Conservation (phyloP, 2,888 invertebrate genomes). For the Ophion obscuratus region DNA sequence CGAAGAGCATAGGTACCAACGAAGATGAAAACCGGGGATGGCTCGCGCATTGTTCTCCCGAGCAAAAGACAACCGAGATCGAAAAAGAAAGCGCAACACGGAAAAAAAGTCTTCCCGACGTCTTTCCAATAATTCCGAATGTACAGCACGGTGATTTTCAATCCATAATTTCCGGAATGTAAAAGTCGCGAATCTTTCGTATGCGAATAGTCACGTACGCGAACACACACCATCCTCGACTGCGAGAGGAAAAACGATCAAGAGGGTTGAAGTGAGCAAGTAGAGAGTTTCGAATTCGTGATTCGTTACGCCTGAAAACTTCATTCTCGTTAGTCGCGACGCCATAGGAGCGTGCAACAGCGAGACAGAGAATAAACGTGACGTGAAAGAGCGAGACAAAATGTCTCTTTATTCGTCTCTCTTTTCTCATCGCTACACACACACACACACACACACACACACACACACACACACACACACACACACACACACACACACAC, state of each 20-base stretch:
- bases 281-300: conserved; percentile 52
- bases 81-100: neutral
- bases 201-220: neutral
- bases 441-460: too few species aligned
- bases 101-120: conserved; percentile 3
- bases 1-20: neutral
- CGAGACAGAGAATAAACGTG: conserved; percentile 14
- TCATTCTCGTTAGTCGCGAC: conserved; percentile 65
- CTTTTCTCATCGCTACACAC: conserved; percentile 18
- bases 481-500: too few species aligned
- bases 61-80: neutral
- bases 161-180: conserved; percentile 8
- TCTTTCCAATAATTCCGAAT: conserved; percentile 1
- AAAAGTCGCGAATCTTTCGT: neutral
- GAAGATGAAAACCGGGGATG: too few species aligned
- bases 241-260: conserved; percentile 6
- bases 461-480: too few species aligned
- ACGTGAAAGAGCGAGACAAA: conserved; percentile 31
- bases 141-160: conserved; percentile 17
- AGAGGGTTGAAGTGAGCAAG: conserved; percentile 43
- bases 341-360: conserved; percentile 29
- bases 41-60: neutral
- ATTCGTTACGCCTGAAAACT: conserved; percentile 62
- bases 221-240: neutral
- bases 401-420: conserved; percentile 37